Conservation (phyloP, 2,113 vertebrate species). For the Crotalus tigris region DNA sequence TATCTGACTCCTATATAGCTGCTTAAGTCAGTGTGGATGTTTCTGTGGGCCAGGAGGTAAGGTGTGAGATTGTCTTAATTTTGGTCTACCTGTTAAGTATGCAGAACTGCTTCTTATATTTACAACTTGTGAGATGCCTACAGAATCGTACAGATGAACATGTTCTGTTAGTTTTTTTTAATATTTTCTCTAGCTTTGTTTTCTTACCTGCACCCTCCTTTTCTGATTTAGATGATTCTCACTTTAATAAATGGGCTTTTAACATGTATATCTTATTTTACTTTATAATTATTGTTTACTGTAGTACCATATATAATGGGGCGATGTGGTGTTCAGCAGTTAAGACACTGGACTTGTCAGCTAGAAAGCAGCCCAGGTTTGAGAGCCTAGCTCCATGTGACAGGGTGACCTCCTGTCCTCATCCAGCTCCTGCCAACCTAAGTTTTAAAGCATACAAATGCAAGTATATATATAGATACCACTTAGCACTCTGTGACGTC, state of each 20-base stretch:
- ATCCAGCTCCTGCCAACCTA: not conserved
- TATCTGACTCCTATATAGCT: not conserved
- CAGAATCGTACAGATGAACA: not conserved
- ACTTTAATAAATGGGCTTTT: not conserved
- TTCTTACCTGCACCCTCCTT: not conserved
- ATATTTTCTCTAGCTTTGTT: not conserved
- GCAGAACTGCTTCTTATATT: not conserved
- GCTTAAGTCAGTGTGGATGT: not conserved
- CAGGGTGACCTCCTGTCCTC: not conserved
- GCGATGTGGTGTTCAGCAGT: no score
- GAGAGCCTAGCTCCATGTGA: not conserved
- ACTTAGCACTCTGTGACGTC: not conserved
- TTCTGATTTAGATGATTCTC: not conserved
- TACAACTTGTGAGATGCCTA: not conserved
- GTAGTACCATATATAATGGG: not conserved
- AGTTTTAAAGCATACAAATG: not conserved
- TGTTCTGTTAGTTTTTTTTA: not conserved
- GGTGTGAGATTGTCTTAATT: no score
- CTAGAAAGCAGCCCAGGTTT: not conserved
- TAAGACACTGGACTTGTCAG: no score
- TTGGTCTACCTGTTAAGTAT: not conserved
- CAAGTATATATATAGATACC: not conserved
- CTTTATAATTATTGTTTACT: not conserved
- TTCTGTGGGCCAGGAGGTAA: not conserved
- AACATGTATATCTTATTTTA: not conserved